phyloP scores from a whole-genome alignment of 2,113 vertebrate species.

The Dipodomys ordii region DNA sequence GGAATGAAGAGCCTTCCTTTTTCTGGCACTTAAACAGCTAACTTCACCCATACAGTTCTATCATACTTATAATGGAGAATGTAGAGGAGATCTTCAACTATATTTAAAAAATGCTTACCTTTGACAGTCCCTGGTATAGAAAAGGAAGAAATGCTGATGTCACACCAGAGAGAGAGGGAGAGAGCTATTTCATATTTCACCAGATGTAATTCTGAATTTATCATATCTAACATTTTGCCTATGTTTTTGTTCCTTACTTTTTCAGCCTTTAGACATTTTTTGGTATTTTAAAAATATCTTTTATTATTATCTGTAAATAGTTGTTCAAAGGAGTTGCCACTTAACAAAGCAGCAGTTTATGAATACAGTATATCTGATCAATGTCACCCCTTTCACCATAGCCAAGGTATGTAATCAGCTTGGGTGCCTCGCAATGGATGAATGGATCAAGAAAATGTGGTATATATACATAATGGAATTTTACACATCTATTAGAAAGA shows the following conservation, averaged over 20 bases:
- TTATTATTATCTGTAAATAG: neutral
- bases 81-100: neutral
- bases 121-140: neutral
- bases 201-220: neutral
- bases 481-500: too few species aligned
- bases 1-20: neutral
- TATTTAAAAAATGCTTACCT: slow-evolving; percentile 46
- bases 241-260: slow-evolving; percentile 19
- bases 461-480: too few species aligned
- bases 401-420: too few species aligned
- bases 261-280: slow-evolving; percentile 31
- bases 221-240: neutral
- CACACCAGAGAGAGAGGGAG: neutral
- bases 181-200: neutral
- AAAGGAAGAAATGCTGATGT: neutral
- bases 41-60: neutral
- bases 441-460: too few species aligned
- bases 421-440: too few species aligned
- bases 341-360: too few species aligned
- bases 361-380: too few species aligned
- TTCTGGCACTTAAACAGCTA: neutral
- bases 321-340: too few species aligned
- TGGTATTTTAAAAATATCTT: neutral
- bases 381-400: too few species aligned
- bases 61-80: neutral